These are phyloP conservation scores for Platorchestia sp. DNA, from an alignment of 1,140 invertebrate species.

Conservation along the genomic window DNA sequence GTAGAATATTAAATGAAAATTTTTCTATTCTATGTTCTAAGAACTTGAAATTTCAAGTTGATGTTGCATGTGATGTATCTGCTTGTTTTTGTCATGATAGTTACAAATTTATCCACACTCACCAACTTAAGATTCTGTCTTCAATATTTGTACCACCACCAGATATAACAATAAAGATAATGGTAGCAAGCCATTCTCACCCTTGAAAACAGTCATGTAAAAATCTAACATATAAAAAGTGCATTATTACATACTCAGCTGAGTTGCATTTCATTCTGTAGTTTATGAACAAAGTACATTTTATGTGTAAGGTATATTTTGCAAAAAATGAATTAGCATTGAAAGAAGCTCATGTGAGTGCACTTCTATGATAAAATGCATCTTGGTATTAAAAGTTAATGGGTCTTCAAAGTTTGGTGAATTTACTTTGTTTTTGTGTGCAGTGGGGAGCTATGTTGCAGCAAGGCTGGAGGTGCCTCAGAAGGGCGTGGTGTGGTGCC, in stretches of 20 bases:
- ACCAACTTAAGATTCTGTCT: too few relatives aligned
- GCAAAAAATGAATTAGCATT: too few relatives aligned
- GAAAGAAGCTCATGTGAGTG: too few relatives aligned
- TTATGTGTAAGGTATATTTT: too few relatives aligned
- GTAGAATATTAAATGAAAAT: background rate
- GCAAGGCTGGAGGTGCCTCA: slow-evolving; percentile 11
- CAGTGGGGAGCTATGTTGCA: slow-evolving; percentile 34
- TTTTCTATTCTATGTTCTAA: background rate
- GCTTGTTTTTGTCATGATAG: background rate
- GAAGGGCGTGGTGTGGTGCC: slow-evolving; percentile 36
- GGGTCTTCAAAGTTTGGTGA: too few relatives aligned
- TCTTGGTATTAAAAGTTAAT: too few relatives aligned
- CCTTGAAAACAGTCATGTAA: background rate
- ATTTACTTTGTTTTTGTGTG: background rate
- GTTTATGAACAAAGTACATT: too few relatives aligned
- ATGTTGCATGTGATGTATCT: background rate
- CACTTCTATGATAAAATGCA: too few relatives aligned
- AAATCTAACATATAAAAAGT: background rate
- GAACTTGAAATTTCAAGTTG: background rate
- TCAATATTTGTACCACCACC: too few relatives aligned
- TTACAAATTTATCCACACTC: too few relatives aligned
- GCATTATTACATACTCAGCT: too few relatives aligned
- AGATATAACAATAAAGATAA: background rate
- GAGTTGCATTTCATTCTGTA: too few relatives aligned
- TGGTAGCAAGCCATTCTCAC: background rate